Evolutionary conservation across 2,888 invertebrate genomes (phyloP).

Genomic region (Cosmorhoe ocellata): DNA sequence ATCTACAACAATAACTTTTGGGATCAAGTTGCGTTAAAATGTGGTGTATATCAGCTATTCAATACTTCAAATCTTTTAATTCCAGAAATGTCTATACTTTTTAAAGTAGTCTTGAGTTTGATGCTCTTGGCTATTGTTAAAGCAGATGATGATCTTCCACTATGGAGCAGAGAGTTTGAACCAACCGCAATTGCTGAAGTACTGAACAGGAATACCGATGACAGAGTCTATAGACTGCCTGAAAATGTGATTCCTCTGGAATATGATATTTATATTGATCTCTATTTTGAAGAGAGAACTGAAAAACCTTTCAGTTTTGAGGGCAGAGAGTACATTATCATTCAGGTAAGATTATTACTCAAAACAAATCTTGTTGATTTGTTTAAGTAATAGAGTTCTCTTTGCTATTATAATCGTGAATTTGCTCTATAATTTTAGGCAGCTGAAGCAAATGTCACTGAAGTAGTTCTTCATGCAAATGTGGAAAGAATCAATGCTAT

Average conservation of each 20-base stretch:
- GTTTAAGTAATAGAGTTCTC: no score
- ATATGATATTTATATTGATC: conserved; percentile 67
- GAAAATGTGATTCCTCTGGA: conserved; percentile 62
- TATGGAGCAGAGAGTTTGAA: conserved; percentile 56
- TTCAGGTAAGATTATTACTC: conserved; percentile 51
- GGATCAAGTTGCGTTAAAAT: no score
- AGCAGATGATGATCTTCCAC: conserved; percentile 53
- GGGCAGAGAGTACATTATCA: conserved; percentile 56
- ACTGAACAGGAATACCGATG: conserved; percentile 40
- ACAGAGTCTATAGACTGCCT: conserved; percentile 61
- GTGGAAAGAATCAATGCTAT: conserved; percentile 56
- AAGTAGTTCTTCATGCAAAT: conserved; percentile 77
- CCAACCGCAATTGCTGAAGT: conserved; percentile 36
- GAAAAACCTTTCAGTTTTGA: conserved; percentile 66
- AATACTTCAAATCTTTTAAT: no score
- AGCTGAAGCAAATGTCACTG: conserved; percentile 50
- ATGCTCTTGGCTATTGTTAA: conserved; percentile 43
- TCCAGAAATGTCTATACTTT: conserved; percentile 53
- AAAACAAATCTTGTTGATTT: no score
- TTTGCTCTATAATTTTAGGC: conserved; percentile 46
- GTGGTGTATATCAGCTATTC: no score
- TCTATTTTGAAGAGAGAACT: conserved; percentile 62
- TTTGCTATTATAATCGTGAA: not conserved
- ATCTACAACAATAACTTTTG: no score
- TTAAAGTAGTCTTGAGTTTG: conserved; percentile 38